Evolutionary conservation across 2,888 invertebrate genomes (phyloP).

Genomic region (Cosmorhoe ocellata): DNA sequence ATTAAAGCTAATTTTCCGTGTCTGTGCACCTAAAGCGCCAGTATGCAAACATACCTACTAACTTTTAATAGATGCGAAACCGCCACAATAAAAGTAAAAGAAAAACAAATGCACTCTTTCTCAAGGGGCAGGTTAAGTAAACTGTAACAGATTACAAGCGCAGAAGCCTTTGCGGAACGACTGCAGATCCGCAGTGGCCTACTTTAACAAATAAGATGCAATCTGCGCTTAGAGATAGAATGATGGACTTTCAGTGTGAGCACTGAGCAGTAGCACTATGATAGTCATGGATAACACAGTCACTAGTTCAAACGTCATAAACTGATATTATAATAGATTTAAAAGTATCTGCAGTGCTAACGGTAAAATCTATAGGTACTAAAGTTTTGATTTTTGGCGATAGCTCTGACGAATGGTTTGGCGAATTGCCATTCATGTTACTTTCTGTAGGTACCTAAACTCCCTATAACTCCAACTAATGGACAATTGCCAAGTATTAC

Average conservation of each 20-base stretch:
- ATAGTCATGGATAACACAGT: too few relatives aligned
- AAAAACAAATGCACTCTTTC: slow-evolving; percentile 16
- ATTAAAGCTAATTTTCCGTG: too few relatives aligned
- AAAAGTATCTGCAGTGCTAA: slow-evolving; percentile 13
- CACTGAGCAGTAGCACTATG: too few relatives aligned
- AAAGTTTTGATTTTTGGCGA: slow-evolving; percentile 30
- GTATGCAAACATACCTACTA: too few relatives aligned
- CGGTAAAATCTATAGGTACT: slow-evolving; percentile 27
- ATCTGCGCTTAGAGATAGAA: slow-evolving; percentile 35
- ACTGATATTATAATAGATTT: too few relatives aligned
- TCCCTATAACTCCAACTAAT: slow-evolving; percentile 34
- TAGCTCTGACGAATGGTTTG: slow-evolving; percentile 34
- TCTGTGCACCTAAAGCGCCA: too few relatives aligned
- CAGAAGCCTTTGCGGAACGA: slow-evolving; percentile 52
- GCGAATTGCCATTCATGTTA: slow-evolving; percentile 44
- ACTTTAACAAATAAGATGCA: slow-evolving; percentile 54
- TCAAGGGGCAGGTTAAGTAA: slow-evolving; percentile 56
- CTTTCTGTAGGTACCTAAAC: slow-evolving; percentile 33
- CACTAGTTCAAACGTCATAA: too few relatives aligned
- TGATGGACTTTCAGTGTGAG: too few relatives aligned
- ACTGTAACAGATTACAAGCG: slow-evolving; percentile 57
- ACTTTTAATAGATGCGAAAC: too few relatives aligned
- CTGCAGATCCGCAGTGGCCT: slow-evolving; percentile 53
- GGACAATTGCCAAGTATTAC: slow-evolving; percentile 34
- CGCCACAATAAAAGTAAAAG: background rate